phyloP scores from a whole-genome alignment of 2,797 vertebrate species.

The Gymnothorax reevesii region DNA sequence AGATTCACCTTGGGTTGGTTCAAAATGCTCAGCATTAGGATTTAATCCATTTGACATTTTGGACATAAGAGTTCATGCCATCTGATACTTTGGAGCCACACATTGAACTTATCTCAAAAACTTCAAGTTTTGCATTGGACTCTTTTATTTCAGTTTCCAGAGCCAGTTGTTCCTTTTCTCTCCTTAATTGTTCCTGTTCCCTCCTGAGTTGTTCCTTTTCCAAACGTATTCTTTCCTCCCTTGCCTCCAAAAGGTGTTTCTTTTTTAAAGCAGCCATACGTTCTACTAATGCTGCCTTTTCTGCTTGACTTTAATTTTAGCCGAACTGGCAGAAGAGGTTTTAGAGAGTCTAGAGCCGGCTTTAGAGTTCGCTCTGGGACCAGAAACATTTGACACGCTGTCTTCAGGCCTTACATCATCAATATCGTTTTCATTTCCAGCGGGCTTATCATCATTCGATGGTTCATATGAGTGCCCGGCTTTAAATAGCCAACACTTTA shows the following conservation, averaged over 20 bases:
- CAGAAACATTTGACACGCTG: slow-evolving; percentile 5
- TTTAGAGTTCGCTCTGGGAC: neutral
- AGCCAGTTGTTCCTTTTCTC: slow-evolving; percentile 13
- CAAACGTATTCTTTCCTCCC: too few relatives aligned
- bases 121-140: neutral
- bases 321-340: neutral
- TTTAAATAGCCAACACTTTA: neutral
- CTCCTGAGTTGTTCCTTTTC: too few relatives aligned
- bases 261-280: neutral
- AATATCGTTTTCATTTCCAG: neutral
- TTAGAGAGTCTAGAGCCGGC: neutral
- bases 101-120: slow-evolving; percentile 6
- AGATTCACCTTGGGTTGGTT: too few relatives aligned
- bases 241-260: neutral
- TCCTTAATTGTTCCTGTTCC: neutral
- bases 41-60: neutral
- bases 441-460: neutral
- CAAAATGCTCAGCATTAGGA: neutral
- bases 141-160: neutral
- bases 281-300: slow-evolving; percentile 17
- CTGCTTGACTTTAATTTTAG: slow-evolving; percentile 3
- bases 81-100: neutral
- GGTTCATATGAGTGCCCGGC: too few relatives aligned
- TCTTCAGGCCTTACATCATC: neutral
- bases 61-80: neutral